A percentile compares a stretch with the other conserved stretches of the same genome.
These are phyloP conservation scores for Atta colombica DNA, from an alignment of 1,140 invertebrate genomes.

Conservation along the genomic window DNA sequence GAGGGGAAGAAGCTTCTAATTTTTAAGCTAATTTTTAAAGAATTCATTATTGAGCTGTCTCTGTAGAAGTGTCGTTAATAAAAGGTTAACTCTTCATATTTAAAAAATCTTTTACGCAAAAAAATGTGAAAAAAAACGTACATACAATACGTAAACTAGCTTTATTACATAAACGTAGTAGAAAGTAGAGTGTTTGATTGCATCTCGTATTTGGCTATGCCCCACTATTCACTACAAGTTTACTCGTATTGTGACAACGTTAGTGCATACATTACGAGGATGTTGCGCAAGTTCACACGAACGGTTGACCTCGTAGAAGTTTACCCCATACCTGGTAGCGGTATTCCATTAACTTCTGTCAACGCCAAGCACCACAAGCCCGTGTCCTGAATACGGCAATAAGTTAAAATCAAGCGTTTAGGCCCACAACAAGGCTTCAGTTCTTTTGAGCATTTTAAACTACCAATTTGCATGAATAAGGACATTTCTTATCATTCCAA, in stretches of 20 bases:
- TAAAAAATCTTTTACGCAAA: not conserved
- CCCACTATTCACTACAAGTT: conserved; percentile 51
- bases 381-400: conserved; percentile 54
- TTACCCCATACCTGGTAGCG: conserved; percentile 51
- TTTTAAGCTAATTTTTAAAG: conserved; percentile 30
- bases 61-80: not conserved
- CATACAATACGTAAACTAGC: not conserved
- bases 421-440: not conserved
- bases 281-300: conserved; percentile 58
- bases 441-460: conserved; percentile 11
- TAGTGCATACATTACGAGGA: conserved; percentile 50
- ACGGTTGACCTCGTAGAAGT: conserved; percentile 59
- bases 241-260: conserved; percentile 53
- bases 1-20: conserved; percentile 3
- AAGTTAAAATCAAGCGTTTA: conserved; percentile 57
- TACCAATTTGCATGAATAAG: not conserved
- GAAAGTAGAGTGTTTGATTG: conserved; percentile 32
- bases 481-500: not conserved
- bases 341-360: conserved; percentile 65
- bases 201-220: conserved; percentile 47
- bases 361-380: conserved; percentile 50
- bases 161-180: conserved; percentile 13
- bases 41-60: not conserved
- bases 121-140: not conserved
- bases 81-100: not conserved